Base-by-base conservation (phyloP, 2,113 vertebrate genomes). In the Dascyllus trimaculatus region DNA sequence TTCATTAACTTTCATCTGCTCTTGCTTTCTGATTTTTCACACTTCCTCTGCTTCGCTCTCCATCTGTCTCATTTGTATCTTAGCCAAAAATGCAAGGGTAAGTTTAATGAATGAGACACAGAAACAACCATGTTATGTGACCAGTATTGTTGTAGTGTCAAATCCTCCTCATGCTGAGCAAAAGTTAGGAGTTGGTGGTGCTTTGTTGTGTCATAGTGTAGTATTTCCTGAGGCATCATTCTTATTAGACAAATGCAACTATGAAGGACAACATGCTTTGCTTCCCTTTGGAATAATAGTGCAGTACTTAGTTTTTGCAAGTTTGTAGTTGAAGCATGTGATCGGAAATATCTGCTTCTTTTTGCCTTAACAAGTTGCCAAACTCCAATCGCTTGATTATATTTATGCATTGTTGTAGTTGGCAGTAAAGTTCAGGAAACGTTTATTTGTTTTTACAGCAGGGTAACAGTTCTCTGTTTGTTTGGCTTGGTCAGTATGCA, bases 401-500 rank as follows among this genome's bases (percentile, higher is more conserved):
- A 29, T 69, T 26, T 6, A 19, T 32, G 32, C 32, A 8, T 15
- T 45, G 9, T 6, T 59, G 19, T n/a, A n/a, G 6, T 38, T 48
- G 19, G 10, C 18, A 19, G 24, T 46, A 5, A 19, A 56, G 51
- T 26, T 13, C 13, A 43, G 13, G 40, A 14, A 19, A 18, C 48
- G 43, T 29, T 29, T 29, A 29, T 29, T 29, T 5, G 3, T 59
- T 19, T 69, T 46, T 14, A 5, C 43, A 32, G 32, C 38, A 7
- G 8, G 54, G 11, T 72, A 29, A 80, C 49, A 18, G 1, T n/a
- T 75, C 19, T 76, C 19, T 76, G 69, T 82, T 15, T 66, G 62
- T 69, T 40, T 43, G 64, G 0, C n/a, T 46, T 25, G 26, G 58
- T 32, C 88, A 99, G 98, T 99, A 99, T 22, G 98, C 98, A 69